Evolutionary conservation across 2,113 vertebrate species (phyloP), one percentile per base, ranked within the genome.

Genomic region (Perognathus longimembris): DNA sequence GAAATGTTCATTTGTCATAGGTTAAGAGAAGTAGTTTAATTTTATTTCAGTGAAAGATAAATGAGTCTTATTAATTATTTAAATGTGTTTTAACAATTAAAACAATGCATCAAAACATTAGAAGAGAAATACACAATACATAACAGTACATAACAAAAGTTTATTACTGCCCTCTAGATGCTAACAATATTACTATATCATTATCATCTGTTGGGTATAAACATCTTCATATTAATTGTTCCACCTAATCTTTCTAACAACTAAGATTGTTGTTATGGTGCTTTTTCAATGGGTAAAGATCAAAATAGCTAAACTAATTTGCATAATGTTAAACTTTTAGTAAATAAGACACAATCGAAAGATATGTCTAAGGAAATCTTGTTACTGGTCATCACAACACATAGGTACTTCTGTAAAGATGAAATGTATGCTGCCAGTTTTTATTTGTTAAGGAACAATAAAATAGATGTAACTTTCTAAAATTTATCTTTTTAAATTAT

Each of bases 11-110:
- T 36, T 66, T 86, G 2, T 79, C 20, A 75, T 26, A 21, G 22
- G 9, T 50, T 90, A 92, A 32, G 17, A 84, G 64, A 76, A 92
- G 54, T 80, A 88, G 21, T 83, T 93, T 91, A 79, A 77, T 22
- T 90, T 57, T 71, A 66, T 45, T n/a, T 90, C 24, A 63, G 42
- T 81, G 83, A 87, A 89, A 73, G 87, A 57, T 81, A 85, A 93
- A 74, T 88, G 15, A 81, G 28, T 82, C 74, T 83, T 78, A 81
- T 81, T 83, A 81, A 80, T 28, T 84, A 54, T 34, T 81, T 88
- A 67, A 28, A 82, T 88, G 36, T 76, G 30, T 92, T 22, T 76
- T 82, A 83, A 61, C 34, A 76, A 20, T 74, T 77, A 85, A 93
- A 78, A 40, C 26, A 92, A 66, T 83, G 74, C 34, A 69, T 71